Evolutionary conservation across 1,140 invertebrate genomes (phyloP), one percentile per base, ranked within the genome.

Genomic region (Trichonephila clavipes): DNA sequence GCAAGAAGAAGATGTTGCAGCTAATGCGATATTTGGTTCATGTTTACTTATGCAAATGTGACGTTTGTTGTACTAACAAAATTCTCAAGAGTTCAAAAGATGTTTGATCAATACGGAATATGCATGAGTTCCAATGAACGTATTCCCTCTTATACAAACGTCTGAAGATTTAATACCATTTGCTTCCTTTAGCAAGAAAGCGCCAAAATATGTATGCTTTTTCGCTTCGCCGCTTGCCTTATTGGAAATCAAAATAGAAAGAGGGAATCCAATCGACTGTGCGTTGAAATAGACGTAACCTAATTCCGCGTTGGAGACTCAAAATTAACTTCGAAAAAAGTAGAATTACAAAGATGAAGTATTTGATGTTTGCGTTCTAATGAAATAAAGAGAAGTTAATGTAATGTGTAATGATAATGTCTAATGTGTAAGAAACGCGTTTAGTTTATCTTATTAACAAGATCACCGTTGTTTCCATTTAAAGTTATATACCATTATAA

Each of bases 31-130:
- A 83, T 19, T 83, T 58, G 82, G 19, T n/a, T 44, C 12, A 16
- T 83, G 82, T 83, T 83, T 83, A 59, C 51, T 58, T 83, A 83
- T 83, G 82, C 82, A 83, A 51, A 83, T 83, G 51, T 10, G 44
- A 59, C 82, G 82, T 19, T 83, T 83, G 82, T 83, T 83, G 24
- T 12, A 83, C 44, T 21, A 83, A 83, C 40, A 44, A 28, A 83
- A 83, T 24, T 83, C 82, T 59, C 82, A 19, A 24, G 82, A 83
- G 44, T 58, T 83, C 82, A 51, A 83, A 59, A 83, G 82, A 83
- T 83, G 82, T 83, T 83, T 83, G 82, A 83, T 83, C 82, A 83
- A 83, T 83, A 59, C 44, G 40, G 82, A 83, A 83, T 83, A 83
- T 83, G 82, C n/a, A 83, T 51, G 82, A 83, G 44, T 83, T 83